Base-by-base conservation (phyloP, 2,888 invertebrate genomes). In the Rhamphomyia laevipes region DNA sequence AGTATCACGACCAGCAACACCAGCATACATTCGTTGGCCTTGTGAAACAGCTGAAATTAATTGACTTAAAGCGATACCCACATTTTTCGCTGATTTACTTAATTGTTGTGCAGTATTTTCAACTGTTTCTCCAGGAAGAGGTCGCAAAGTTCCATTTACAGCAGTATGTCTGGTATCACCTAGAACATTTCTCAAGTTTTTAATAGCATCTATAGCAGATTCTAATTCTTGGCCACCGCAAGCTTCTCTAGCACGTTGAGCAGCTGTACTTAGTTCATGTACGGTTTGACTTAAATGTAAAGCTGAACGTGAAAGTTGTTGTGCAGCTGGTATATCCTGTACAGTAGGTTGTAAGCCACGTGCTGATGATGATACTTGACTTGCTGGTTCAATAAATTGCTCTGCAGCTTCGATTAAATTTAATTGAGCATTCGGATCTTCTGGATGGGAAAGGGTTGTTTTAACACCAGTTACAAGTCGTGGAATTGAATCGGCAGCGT, bases 181-280 rank as follows among this genome's bases (percentile, higher is more conserved):
- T 17, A 97, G 72, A 58, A 96, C 93, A 33, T 79, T 80, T 61
- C 88, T 84, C 41, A 96, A 72, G 38, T 82, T 81, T 11, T 78
- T 75, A 38, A 95, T 84, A 49, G 88, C 80, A 58, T 91, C 88
- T 0, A 89, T 76, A 0, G 94, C 93, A 0, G 86, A 84, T 57
- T 92, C 90, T 53, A 94, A 68, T 60, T 94, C 93, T 51, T 90
- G 73, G 0, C 85, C 85, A 55, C 88, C 86, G 65, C 88, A 90
- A 1, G 82, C 83, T 58, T 86, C 82, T 44, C 85, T 80, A 0
- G 88, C 78, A 16, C 81, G 74, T 27, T 73, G 74, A 1, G 81
- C 79, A 0, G 81, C 78, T 0, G 80, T 77, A 54, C 80, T 77
- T 33, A 71, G 54, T 53, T 70, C 71, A 5, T 70, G 68, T 1